Percentiles rank a stretch among this genome's conserved stretches.
These are phyloP conservation scores for Varanus salvator DNA, from an alignment of 2,113 vertebrate species.

Conservation along the genomic window DNA sequence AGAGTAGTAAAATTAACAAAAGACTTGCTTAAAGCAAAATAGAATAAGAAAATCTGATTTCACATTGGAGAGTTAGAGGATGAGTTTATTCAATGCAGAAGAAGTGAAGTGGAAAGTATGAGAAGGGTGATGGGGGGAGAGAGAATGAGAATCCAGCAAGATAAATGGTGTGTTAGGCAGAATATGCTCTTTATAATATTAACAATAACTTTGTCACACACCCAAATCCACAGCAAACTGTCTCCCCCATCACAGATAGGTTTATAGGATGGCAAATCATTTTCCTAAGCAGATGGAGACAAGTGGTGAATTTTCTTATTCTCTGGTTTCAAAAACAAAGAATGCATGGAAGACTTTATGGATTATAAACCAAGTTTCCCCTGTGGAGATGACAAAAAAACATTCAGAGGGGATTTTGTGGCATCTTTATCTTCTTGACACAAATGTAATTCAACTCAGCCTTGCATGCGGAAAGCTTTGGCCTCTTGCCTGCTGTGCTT, in stretches of 20 bases:
- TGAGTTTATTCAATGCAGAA: background rate
- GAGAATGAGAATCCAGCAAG: background rate
- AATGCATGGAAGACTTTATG: background rate
- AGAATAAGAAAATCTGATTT: background rate
- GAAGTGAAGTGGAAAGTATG: background rate
- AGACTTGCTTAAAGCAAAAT: background rate
- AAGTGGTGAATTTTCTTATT: slow-evolving; percentile 1
- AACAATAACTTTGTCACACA: background rate
- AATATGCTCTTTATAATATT: background rate
- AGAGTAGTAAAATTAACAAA: background rate
- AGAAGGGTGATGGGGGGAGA: background rate
- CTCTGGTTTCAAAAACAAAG: slow-evolving; percentile 1
- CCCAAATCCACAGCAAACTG: background rate
- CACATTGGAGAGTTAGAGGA: background rate
- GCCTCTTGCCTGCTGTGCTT: background rate
- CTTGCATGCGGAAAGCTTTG: background rate
- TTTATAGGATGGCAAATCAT: background rate
- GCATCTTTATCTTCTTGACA: slow-evolving; percentile 17
- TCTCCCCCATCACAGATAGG: background rate
- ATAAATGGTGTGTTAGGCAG: background rate
- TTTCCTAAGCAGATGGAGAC: background rate
- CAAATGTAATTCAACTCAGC: background rate
- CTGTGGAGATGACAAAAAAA: background rate
- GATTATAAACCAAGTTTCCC: background rate
- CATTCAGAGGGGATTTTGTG: background rate